A percentile compares a stretch with the other conserved stretches of the same genome.
These are phyloP conservation scores for Hyperoodon ampullatus DNA, from an alignment of 2,113 vertebrate species.

Conservation along the genomic window DNA sequence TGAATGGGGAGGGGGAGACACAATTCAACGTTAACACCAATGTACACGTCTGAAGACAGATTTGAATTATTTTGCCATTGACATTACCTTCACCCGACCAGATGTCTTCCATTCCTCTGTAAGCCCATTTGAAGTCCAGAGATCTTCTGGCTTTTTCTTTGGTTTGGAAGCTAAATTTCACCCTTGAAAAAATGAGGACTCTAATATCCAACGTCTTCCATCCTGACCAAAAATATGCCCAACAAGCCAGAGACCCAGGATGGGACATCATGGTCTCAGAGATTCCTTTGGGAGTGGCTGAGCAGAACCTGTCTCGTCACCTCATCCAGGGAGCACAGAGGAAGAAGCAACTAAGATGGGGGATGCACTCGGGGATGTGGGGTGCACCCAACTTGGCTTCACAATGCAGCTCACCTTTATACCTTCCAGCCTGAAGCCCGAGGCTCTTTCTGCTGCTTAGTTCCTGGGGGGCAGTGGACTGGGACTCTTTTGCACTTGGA, in stretches of 20 bases:
- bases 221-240: neutral
- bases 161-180: neutral
- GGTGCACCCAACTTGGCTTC: neutral
- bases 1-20: neutral
- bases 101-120: neutral
- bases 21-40: neutral
- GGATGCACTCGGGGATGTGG: neutral
- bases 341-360: neutral
- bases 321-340: neutral
- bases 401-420: neutral
- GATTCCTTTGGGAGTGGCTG: neutral
- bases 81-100: neutral
- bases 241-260: neutral
- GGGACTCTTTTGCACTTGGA: neutral
- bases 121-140: neutral
- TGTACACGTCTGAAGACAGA: neutral
- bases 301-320: neutral
- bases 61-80: neutral
- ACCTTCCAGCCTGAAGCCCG: neutral
- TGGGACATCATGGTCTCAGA: neutral
- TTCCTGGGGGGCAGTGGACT: neutral
- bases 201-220: neutral
- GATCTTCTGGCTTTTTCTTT: neutral
- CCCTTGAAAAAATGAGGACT: neutral
- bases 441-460: neutral